Base-by-base conservation (phyloP, 2,888 invertebrate genomes). In the Proisotoma minuta region DNA sequence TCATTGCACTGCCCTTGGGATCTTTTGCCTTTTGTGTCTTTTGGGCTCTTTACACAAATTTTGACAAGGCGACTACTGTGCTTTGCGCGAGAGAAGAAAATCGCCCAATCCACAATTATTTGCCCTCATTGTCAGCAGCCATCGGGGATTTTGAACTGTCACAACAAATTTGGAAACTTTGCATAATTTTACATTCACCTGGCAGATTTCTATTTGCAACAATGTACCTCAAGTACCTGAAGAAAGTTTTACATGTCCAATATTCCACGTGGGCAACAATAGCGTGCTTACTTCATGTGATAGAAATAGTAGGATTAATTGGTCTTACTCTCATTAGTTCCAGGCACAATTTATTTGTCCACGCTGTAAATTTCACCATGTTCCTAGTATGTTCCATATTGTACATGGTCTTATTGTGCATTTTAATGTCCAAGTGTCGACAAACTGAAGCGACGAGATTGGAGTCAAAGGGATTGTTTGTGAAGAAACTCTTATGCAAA, bases 121-220 rank as follows among this genome's bases (percentile, higher is more conserved):
- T 96, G 72, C 96, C 96, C 43, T 96, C 96, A 22, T 88, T 96
- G 76, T 96, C 95, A 40, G 91, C 96, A 4, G 91, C 95, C 18
- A 94, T 95, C 76, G 95, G 95, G 48, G 89, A 87, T 76, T 93
- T 89, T 78, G 86, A 87, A 62, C 93, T 94, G 0, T 95, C 97
- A 78, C 85, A 84, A 74, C 84, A 88, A 69, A 84, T 96, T 58
- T 96, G 96, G 96, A 87, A 88, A 76, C 77, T 83, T 40, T 87
- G 89, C 8, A 89, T 96, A 71, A 87, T 87, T 43, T 74, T 87
- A 28, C 94, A 95, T 78, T 85, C 91, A 3, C 81, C 89, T 5
- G 85, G 94, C 47, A 84, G 98, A 74, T 84, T 91, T 75, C 83
- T 87, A 67, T 84, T 94, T 60, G 84, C 91, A 22, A 81, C 84